These are phyloP conservation scores for Entomobrya proxima DNA, from an alignment of 2,888 invertebrate genomes.

Conservation along the genomic window DNA sequence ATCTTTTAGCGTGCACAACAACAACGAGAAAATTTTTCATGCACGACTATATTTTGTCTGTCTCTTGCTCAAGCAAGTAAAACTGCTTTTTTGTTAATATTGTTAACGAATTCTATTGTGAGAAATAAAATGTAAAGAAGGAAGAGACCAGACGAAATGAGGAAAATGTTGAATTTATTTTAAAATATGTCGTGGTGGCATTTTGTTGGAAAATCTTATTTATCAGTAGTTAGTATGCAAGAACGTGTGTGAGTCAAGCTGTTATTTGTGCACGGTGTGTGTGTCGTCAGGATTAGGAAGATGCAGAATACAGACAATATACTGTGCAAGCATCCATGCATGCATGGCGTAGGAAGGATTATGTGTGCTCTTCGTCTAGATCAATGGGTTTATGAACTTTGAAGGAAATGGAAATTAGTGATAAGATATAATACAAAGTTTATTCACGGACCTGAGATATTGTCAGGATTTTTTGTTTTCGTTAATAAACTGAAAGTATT, in stretches of 20 bases:
- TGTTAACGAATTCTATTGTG: conserved; percentile 1
- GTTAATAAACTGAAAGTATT: conserved; percentile 33
- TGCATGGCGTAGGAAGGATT: background rate
- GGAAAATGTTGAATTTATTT: conserved; percentile 19
- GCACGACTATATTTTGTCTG: conserved; percentile 49
- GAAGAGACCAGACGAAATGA: background rate
- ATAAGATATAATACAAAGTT: conserved; percentile 54
- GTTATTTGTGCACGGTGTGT: background rate
- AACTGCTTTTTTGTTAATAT: conserved; percentile 17
- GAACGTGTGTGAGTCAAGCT: conserved; percentile 5
- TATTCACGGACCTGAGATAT: conserved; percentile 54
- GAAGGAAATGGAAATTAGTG: conserved; percentile 38
- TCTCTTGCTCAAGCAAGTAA: conserved; percentile 50
- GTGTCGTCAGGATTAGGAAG: background rate
- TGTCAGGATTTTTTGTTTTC: conserved; percentile 29
- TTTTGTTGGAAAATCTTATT: conserved; percentile 6
- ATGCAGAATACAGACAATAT: background rate
- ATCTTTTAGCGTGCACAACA: background rate
- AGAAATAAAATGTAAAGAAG: background rate
- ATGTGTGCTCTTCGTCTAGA: background rate
- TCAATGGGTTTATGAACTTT: conserved; percentile 26
- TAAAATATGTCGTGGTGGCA: conserved; percentile 2
- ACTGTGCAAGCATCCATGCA: too few species aligned
- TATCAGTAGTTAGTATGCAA: conserved; percentile 26
- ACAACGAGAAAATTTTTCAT: conserved; percentile 46